A percentile compares a stretch with the other conserved stretches of the same genome.
phyloP scores from a whole-genome alignment of 2,113 vertebrate species.

The Rhinoptilus africanus region DNA sequence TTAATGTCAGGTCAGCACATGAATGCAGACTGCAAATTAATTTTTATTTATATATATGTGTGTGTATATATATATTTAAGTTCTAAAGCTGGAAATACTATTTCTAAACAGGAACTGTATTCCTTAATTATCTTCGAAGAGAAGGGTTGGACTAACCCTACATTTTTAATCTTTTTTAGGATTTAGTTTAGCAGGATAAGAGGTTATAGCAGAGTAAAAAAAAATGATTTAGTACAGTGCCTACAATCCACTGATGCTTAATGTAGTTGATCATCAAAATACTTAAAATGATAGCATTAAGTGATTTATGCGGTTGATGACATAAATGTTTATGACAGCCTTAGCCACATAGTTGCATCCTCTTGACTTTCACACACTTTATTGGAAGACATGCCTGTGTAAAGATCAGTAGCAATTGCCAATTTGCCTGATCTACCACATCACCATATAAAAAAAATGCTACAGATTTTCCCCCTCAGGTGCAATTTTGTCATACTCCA shows the following conservation, averaged over 20 bases:
- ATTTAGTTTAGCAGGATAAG: conserved; percentile 44
- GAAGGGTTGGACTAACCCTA: background rate
- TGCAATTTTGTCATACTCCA: conserved; percentile 85
- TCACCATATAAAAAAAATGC: conserved; percentile 76
- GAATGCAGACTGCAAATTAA: background rate
- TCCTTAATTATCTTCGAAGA: conserved; percentile 26
- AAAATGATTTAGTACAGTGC: conserved; percentile 22
- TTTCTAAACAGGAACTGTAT: background rate
- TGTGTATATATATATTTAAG: background rate
- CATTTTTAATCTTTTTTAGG: conserved; percentile 51
- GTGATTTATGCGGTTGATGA: conserved; percentile 29
- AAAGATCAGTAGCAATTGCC: conserved; percentile 60
- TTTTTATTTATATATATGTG: background rate
- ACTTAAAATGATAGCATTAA: conserved; percentile 42
- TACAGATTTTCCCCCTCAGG: conserved; percentile 80
- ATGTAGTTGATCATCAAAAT: background rate
- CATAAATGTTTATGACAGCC: conserved; percentile 56
- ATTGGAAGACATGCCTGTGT: conserved; percentile 50
- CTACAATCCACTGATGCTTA: background rate
- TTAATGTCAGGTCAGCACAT: background rate
- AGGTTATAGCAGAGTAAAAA: background rate
- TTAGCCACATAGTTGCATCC: conserved; percentile 25
- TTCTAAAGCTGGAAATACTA: background rate
- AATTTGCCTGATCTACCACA: conserved; percentile 53
- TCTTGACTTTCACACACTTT: conserved; percentile 46